Conservation (phyloP, 2,888 invertebrate species). For the Byasa hedistus region DNA sequence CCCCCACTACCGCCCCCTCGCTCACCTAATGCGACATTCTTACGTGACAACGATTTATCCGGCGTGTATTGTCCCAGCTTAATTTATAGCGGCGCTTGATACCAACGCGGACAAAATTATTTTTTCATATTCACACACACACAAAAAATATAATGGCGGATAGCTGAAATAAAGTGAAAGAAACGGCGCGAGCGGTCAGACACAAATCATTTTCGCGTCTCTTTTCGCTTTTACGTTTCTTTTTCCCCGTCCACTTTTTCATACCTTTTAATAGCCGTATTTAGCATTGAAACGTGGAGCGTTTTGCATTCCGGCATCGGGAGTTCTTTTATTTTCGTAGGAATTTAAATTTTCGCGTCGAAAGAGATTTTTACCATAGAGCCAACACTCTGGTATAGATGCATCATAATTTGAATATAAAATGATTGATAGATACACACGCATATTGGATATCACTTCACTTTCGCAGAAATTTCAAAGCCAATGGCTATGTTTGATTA, state of each 20-base stretch:
- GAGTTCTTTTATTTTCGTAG: neutral
- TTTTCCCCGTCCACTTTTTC: slow-evolving; percentile 15
- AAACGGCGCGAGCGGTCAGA: slow-evolving; percentile 23
- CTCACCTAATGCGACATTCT: slow-evolving; percentile 73
- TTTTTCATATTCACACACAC: slow-evolving; percentile 44
- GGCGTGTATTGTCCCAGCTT: slow-evolving; percentile 70
- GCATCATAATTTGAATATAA: too few species aligned
- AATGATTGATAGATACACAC: too few species aligned
- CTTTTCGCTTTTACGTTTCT: slow-evolving; percentile 15
- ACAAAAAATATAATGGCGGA: slow-evolving; percentile 21
- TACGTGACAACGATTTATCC: slow-evolving; percentile 79
- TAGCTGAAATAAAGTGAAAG: slow-evolving; percentile 27
- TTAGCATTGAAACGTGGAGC: slow-evolving; percentile 7
- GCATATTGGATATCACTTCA: too few species aligned
- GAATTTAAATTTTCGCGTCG: neutral
- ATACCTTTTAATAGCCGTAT: slow-evolving; percentile 22
- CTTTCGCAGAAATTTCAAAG: too few species aligned
- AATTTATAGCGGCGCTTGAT: slow-evolving; percentile 71
- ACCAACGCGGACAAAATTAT: slow-evolving; percentile 58
- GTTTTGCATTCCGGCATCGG: neutral
- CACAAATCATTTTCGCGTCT: slow-evolving; percentile 29
- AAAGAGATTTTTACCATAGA: neutral
- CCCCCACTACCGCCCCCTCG: slow-evolving; percentile 31
- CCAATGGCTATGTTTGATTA: too few species aligned
- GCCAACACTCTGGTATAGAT: too few species aligned